phyloP scores from a whole-genome alignment of 2,113 vertebrate genomes.

The Cathartes aura region DNA sequence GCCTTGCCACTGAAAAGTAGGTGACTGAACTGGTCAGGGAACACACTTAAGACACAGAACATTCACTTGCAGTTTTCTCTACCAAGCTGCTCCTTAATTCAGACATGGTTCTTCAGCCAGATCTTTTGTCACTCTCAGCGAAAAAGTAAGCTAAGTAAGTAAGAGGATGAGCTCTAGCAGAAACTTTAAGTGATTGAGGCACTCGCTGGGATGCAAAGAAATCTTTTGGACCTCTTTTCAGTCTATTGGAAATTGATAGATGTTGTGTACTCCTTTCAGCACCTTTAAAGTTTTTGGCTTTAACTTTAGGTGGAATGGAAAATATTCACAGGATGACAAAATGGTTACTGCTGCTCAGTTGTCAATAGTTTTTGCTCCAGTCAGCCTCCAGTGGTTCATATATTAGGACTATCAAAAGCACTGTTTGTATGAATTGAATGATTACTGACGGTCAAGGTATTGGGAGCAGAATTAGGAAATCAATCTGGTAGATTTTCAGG shows the following conservation, averaged over 20 bases:
- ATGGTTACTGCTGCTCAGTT: background rate
- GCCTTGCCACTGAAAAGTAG: background rate
- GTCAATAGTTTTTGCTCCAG: background rate
- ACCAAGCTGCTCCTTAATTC: background rate
- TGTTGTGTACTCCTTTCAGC: background rate
- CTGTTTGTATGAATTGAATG: background rate
- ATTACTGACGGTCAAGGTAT: background rate
- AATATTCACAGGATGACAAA: background rate
- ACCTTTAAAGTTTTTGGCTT: background rate
- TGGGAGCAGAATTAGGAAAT: background rate
- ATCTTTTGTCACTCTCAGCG: background rate
- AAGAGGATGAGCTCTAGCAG: background rate
- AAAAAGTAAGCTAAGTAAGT: background rate
- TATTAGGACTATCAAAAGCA: background rate
- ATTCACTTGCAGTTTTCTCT: background rate
- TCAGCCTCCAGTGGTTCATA: background rate
- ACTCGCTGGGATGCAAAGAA: background rate
- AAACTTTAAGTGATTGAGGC: background rate
- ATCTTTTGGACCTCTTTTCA: background rate
- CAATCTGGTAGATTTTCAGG: background rate
- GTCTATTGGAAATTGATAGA: background rate
- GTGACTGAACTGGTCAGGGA: background rate
- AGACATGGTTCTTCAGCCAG: background rate
- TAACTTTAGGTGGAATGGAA: background rate
- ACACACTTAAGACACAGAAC: background rate